phyloP scores from a whole-genome alignment of 2,797 vertebrate species.

The Sibirionetta formosa region DNA sequence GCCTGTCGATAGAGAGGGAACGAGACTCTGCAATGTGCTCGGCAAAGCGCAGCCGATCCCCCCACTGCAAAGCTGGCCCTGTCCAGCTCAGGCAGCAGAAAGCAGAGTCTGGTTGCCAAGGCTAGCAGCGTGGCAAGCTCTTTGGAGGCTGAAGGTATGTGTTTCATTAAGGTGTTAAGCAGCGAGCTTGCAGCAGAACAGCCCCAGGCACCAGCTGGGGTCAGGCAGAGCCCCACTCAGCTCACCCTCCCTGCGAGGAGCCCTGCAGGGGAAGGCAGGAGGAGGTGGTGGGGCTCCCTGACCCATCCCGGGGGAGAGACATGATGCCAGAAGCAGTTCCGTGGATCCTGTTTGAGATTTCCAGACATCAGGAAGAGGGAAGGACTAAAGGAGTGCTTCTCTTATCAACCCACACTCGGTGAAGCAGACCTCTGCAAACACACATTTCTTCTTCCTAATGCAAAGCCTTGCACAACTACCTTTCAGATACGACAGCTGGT shows the following conservation, averaged over 20 bases:
- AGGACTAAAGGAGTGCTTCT: neutral
- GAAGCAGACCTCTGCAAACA: neutral
- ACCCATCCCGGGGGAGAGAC: neutral
- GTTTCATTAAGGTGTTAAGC: neutral
- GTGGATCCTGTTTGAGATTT: neutral
- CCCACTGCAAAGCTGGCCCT: neutral
- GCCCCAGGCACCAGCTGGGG: no score
- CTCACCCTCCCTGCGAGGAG: neutral
- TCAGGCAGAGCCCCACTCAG: neutral
- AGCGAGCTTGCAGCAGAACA: neutral
- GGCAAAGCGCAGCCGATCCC: neutral
- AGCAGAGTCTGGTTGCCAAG: neutral
- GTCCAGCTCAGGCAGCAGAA: neutral
- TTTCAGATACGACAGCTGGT: neutral
- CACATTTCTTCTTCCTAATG: neutral
- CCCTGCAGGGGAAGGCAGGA: neutral
- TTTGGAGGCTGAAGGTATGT: neutral
- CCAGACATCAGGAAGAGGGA: neutral
- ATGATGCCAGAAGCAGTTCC: rapidly evolving
- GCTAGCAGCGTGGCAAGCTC: neutral
- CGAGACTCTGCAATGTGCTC: neutral
- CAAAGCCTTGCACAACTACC: neutral
- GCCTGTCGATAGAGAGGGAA: neutral
- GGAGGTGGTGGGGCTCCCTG: neutral
- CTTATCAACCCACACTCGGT: neutral